Percentiles rank a stretch among this genome's conserved stretches.
phyloP scores from a whole-genome alignment of 1,140 invertebrate species.

The Cyphomyrmex costatus region DNA sequence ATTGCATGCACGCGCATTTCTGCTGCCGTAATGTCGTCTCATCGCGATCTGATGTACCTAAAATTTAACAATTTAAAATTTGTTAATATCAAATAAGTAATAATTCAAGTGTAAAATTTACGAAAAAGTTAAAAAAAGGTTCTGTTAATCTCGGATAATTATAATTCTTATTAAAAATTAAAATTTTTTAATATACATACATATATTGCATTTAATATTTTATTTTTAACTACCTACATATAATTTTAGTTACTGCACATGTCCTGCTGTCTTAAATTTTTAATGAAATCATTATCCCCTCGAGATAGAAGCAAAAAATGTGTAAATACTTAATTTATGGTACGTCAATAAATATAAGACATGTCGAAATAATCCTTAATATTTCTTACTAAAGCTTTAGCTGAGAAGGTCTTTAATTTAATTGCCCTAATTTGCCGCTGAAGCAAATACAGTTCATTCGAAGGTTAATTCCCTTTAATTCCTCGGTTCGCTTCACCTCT shows the following conservation, averaged over 20 bases:
- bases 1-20: conserved; percentile 5
- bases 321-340: background rate
- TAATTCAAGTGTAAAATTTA: background rate
- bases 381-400: background rate
- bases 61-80: conserved; percentile 42
- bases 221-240: background rate
- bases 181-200: background rate
- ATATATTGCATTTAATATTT: conserved; percentile 4
- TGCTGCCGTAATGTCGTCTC: conserved; percentile 18
- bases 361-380: background rate
- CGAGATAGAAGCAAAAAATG: background rate
- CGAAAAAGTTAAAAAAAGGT: background rate
- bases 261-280: background rate
- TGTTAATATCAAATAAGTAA: background rate
- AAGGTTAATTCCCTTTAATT: conserved; percentile 1
- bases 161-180: background rate
- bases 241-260: background rate
- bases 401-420: conserved; percentile 9
- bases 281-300: background rate
- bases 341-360: background rate
- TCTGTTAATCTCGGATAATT: background rate
- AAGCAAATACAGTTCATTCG: background rate
- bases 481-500: background rate
- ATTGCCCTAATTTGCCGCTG: background rate
- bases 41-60: conserved; percentile 37